Evolutionary conservation across 2,797 vertebrate species (phyloP).

Genomic region (Tadarida brasiliensis): DNA sequence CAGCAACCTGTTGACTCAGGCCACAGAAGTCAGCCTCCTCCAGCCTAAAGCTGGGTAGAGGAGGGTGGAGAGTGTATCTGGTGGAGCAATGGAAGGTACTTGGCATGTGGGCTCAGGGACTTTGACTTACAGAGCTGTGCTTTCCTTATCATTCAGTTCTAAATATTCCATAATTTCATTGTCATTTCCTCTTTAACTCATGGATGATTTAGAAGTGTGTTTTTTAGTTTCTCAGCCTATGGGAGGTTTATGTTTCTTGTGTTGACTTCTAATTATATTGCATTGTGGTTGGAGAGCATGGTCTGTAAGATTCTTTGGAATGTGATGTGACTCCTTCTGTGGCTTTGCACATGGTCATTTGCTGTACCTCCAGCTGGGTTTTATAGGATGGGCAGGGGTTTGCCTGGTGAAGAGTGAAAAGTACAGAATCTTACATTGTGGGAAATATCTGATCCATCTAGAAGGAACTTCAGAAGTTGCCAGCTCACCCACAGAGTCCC

Average conservation of each 20-base stretch:
- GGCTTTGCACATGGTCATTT: slow-evolving; percentile 76
- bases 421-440: slow-evolving; percentile 33
- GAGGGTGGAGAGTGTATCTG: neutral
- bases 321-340: slow-evolving; percentile 70
- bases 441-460: slow-evolving; percentile 9
- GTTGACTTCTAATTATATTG: slow-evolving; percentile 69
- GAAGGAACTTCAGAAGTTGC: slow-evolving; percentile 57
- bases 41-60: neutral
- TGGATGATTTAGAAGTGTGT: slow-evolving; percentile 60
- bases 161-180: slow-evolving; percentile 49
- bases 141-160: slow-evolving; percentile 62
- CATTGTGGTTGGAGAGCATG: slow-evolving; percentile 59
- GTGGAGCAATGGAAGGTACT: neutral
- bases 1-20: neutral
- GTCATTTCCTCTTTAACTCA: slow-evolving; percentile 66
- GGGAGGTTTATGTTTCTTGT: slow-evolving; percentile 69
- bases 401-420: slow-evolving; percentile 55
- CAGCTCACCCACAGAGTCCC: slow-evolving; percentile 12
- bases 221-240: slow-evolving; percentile 65
- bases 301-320: slow-evolving; percentile 70
- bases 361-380: slow-evolving; percentile 72
- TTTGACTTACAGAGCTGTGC: slow-evolving; percentile 39
- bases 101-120: neutral
- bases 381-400: slow-evolving; percentile 57
- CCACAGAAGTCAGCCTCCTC: neutral